phyloP scores from a whole-genome alignment of 2,797 vertebrate genomes.

The Emydoidea blandingii region DNA sequence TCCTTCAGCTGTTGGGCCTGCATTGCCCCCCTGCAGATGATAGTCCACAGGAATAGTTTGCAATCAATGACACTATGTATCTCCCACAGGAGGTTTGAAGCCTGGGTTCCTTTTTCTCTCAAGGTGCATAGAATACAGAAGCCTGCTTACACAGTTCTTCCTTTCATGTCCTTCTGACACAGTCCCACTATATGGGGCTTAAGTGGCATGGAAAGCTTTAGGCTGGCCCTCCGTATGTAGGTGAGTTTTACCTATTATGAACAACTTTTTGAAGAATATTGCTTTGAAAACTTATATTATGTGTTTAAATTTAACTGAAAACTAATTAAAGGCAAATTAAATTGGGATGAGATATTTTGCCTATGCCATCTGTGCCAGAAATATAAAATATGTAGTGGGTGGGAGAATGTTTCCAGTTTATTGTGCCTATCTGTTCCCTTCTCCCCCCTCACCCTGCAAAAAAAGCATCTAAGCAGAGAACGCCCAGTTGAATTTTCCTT shows the following conservation, averaged over 20 bases:
- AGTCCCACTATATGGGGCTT: fast-evolving
- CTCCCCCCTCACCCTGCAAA: neutral
- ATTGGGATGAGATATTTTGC: neutral
- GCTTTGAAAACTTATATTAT: neutral
- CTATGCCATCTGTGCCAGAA: neutral
- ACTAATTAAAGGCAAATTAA: neutral
- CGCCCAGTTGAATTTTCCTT: neutral
- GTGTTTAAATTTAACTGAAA: neutral
- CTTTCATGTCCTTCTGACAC: neutral
- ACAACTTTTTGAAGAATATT: neutral
- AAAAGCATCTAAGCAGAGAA: neutral
- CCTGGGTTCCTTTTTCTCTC: fast-evolving
- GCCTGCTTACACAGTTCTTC: neutral
- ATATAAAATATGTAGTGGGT: neutral
- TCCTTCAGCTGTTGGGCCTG: neutral
- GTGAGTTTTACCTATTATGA: neutral
- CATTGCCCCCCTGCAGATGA: neutral
- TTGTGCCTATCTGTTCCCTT: neutral
- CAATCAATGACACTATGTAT: fast-evolving
- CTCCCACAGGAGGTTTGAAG: fast-evolving
- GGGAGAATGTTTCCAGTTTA: neutral
- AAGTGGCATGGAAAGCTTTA: neutral
- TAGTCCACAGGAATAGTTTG: neutral
- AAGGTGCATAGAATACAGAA: neutral
- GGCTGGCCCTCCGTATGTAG: neutral